Evolutionary conservation across 2,113 vertebrate genomes (phyloP).

Genomic region (Nesoenas mayeri): DNA sequence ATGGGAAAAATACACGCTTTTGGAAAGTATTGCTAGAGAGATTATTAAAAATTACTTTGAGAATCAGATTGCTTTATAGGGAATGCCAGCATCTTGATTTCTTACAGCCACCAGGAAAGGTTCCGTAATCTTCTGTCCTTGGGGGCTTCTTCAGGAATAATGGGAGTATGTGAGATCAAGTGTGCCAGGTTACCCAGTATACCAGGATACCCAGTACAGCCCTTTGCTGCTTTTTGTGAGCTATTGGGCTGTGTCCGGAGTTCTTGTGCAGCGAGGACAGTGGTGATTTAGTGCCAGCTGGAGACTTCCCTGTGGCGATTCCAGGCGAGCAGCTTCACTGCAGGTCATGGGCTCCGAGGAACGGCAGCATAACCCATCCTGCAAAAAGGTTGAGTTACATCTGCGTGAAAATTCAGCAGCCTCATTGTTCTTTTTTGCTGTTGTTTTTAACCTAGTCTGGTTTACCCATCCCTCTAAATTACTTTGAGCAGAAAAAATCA

Average conservation of each 20-base stretch:
- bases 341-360: neutral
- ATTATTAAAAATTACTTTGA: neutral
- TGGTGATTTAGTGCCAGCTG: neutral
- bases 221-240: neutral
- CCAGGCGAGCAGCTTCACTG: neutral
- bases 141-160: neutral
- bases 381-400: neutral
- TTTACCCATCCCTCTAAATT: constrained; percentile 2
- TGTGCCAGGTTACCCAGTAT: neutral
- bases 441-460: neutral
- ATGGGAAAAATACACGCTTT: neutral
- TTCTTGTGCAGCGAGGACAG: neutral
- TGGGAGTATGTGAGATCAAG: neutral
- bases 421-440: neutral
- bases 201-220: neutral
- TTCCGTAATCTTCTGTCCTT: neutral
- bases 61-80: neutral
- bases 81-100: neutral
- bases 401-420: neutral
- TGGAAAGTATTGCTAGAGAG: neutral
- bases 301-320: fast-evolving
- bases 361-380: neutral
- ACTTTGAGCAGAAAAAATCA: constrained; percentile 6
- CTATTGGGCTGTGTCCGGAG: neutral
- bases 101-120: neutral